These are phyloP conservation scores for Cathartes aura DNA, from an alignment of 2,113 vertebrate genomes.

Conservation along the genomic window DNA sequence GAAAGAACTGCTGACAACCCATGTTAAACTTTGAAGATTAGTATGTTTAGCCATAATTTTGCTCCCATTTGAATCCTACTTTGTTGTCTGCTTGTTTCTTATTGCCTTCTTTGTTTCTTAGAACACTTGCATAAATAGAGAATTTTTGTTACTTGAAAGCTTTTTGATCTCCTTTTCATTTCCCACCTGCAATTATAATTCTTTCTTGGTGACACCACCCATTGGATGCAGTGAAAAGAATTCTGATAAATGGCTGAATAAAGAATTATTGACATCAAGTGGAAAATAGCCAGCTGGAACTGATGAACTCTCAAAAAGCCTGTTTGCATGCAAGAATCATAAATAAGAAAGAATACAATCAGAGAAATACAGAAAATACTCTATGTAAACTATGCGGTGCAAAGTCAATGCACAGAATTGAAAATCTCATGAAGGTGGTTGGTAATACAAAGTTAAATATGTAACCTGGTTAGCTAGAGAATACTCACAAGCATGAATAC, in stretches of 20 bases:
- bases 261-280: conserved; percentile 25
- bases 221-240: background rate
- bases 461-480: background rate
- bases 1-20: conserved; percentile 7
- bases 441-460: background rate
- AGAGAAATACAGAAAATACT: background rate
- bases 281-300: conserved; percentile 43
- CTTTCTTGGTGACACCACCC: conserved; percentile 13
- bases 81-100: conserved; percentile 7
- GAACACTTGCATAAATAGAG: conserved; percentile 26
- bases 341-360: background rate
- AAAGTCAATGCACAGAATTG: background rate
- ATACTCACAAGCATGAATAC: background rate
- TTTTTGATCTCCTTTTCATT: conserved; percentile 43
- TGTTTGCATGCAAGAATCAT: background rate
- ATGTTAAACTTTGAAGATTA: conserved; percentile 31
- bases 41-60: conserved; percentile 24
- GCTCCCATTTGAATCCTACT: background rate
- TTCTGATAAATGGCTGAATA: conserved; percentile 16
- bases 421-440: background rate
- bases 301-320: background rate
- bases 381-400: background rate
- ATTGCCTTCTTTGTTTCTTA: background rate
- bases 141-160: conserved; percentile 42
- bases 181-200: conserved; percentile 26